Percentiles rank a stretch among this genome's conserved stretches.
These are phyloP conservation scores for Sialis lutaria DNA, from an alignment of 2,888 invertebrate genomes.

Conservation along the genomic window DNA sequence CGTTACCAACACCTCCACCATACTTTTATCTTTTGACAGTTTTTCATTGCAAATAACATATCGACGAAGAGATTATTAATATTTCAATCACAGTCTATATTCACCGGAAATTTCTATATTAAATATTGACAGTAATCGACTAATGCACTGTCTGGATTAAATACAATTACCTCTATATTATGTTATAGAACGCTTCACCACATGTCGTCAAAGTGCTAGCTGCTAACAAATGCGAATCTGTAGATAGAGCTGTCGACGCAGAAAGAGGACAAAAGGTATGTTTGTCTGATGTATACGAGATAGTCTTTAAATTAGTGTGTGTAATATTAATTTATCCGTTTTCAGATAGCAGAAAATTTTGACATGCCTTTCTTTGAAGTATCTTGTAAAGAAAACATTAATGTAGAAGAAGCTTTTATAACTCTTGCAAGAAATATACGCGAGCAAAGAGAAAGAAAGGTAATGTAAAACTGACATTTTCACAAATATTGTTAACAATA, in stretches of 20 bases:
- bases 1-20: no score
- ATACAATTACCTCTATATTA: conserved; percentile 8
- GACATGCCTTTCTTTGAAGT: conserved; percentile 81
- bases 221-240: conserved; percentile 70
- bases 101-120: background rate
- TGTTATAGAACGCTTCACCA: conserved; percentile 62
- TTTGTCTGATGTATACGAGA: background rate
- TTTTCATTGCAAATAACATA: no score
- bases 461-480: conserved; percentile 20
- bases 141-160: background rate
- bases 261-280: conserved; percentile 66
- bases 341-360: conserved; percentile 69
- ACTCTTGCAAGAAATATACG: conserved; percentile 67
- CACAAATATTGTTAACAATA: no score
- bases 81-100: no score
- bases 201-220: conserved; percentile 74
- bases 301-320: no score
- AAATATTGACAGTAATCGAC: background rate
- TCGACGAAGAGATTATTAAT: no score
- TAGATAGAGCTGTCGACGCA: conserved; percentile 57
- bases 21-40: no score
- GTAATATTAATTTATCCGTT: conserved; percentile 11
- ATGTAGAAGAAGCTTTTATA: conserved; percentile 69
- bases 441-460: conserved; percentile 60
- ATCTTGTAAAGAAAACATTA: conserved; percentile 72